Percentiles rank a stretch among this genome's conserved stretches.
Evolutionary conservation across 2,797 vertebrate genomes (phyloP).

Genomic region (Rhodeus uyekii): DNA sequence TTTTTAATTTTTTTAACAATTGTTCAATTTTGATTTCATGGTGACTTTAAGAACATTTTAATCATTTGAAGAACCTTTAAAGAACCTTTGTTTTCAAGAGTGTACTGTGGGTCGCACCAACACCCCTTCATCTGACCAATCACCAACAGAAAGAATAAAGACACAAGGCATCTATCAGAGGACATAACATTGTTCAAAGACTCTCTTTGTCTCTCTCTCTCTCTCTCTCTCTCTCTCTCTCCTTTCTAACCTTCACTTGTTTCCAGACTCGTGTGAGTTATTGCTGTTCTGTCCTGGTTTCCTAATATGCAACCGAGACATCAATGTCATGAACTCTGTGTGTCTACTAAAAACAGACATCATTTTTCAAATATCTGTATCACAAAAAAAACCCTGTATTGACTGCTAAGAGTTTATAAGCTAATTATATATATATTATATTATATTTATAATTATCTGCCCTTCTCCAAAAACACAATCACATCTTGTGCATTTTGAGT

Average conservation of each 20-base stretch:
- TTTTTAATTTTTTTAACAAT: too few relatives aligned
- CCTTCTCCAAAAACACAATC: not conserved
- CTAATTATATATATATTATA: too few relatives aligned
- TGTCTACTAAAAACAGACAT: not conserved
- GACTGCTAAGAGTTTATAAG: too few relatives aligned
- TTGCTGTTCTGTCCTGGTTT: conserved; percentile 5
- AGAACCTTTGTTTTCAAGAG: not conserved
- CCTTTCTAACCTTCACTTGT: conserved; percentile 29
- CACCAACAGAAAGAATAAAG: not conserved
- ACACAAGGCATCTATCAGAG: not conserved
- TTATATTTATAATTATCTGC: too few relatives aligned
- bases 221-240: too few relatives aligned
- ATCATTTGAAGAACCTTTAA: not conserved
- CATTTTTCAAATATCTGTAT: not conserved
- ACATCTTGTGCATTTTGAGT: not conserved
- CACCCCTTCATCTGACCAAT: conserved; percentile 5
- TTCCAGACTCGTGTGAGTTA: conserved; percentile 20
- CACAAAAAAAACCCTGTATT: not conserved
- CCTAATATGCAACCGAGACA: too few relatives aligned
- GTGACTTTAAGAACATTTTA: not conserved
- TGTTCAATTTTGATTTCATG: too few relatives aligned
- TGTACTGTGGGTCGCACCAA: not conserved
- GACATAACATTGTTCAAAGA: not conserved
- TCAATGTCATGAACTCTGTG: not conserved
- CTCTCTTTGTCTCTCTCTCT: not conserved